phyloP scores from a whole-genome alignment of 2,113 vertebrate genomes.

The Meles meles region DNA sequence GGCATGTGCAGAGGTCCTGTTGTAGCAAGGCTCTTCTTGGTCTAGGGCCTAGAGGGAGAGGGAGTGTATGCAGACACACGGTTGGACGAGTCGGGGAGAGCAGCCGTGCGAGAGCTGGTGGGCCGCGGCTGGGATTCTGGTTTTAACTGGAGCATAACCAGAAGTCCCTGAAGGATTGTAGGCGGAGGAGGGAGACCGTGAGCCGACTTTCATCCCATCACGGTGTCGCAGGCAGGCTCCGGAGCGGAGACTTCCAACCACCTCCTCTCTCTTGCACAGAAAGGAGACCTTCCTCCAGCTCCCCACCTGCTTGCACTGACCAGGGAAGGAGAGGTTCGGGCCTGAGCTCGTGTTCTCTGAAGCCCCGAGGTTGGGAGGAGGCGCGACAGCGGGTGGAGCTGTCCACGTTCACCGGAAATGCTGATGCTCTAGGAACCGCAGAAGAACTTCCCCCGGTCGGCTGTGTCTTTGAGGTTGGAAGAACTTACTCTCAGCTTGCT shows the following conservation, averaged over 20 bases:
- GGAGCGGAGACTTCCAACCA: not conserved
- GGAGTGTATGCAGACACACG: fast-evolving
- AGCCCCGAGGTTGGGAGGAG: not conserved
- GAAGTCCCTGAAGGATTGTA: not conserved
- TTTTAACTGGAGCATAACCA: not conserved
- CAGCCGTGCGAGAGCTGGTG: not conserved
- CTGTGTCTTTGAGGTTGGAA: not conserved
- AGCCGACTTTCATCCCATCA: not conserved
- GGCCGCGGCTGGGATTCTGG: fast-evolving
- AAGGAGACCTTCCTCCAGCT: not conserved
- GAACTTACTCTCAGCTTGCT: not conserved
- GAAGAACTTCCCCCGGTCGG: not conserved
- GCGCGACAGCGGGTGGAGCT: fast-evolving
- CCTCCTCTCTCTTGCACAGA: not conserved
- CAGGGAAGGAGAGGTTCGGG: fast-evolving
- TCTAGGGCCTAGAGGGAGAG: fast-evolving
- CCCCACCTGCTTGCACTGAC: fast-evolving
- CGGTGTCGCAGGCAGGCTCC: fast-evolving
- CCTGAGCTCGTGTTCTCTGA: not conserved
- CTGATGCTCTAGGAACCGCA: fast-evolving
- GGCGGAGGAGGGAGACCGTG: fast-evolving
- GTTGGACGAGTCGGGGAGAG: not conserved
- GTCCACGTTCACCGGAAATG: not conserved
- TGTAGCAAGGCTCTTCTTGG: not conserved
- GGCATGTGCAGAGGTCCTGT: not conserved